Conservation (phyloP, 35 echinoderm and acorn worm genomes). For the Apostichopus japonicus region DNA sequence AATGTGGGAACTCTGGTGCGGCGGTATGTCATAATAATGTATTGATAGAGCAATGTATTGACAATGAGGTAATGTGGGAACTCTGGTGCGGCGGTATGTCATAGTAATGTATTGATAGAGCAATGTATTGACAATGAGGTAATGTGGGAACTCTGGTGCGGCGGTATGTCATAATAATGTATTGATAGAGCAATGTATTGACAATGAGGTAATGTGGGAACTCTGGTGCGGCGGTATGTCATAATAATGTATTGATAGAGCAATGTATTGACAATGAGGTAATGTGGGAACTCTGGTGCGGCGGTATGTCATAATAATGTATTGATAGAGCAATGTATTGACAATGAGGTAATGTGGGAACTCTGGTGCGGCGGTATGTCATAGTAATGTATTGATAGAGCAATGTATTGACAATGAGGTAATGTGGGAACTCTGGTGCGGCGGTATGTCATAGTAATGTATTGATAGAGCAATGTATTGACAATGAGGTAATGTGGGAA, state of each 20-base stretch:
- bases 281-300: constrained; percentile 38
- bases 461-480: too few species aligned
- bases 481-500: constrained; percentile 21
- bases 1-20: constrained; percentile 38
- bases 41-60: too few species aligned
- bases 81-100: constrained; percentile 40
- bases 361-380: constrained; percentile 40
- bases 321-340: too few species aligned
- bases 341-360: constrained; percentile 21
- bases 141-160: constrained; percentile 38
- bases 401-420: neutral
- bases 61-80: constrained; percentile 21
- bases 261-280: neutral
- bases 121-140: neutral
- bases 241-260: too few species aligned
- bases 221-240: constrained; percentile 40
- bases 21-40: too few species aligned
- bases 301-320: too few species aligned
- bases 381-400: too few species aligned
- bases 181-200: too few species aligned
- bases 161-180: too few species aligned
- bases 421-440: constrained; percentile 38
- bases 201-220: constrained; percentile 21
- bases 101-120: too few species aligned
- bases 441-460: too few species aligned